These are phyloP conservation scores for Gymnocypris eckloni DNA, from an alignment of 2,797 vertebrate species.

Conservation along the genomic window DNA sequence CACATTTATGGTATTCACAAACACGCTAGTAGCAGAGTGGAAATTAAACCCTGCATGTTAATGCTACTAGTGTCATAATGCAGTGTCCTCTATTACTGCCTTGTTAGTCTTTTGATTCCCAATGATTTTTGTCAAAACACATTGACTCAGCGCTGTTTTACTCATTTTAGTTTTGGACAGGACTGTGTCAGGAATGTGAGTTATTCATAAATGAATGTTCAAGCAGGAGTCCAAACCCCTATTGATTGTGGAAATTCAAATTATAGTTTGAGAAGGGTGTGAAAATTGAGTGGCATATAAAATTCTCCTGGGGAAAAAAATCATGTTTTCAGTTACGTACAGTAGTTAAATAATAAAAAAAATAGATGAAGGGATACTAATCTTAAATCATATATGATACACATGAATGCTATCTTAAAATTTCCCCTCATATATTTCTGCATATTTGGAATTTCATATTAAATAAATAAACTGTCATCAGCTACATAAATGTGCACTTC, in stretches of 20 bases:
- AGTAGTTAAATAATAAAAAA: neutral
- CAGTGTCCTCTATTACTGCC: neutral
- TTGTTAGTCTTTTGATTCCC: conserved; percentile 11
- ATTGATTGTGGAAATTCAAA: neutral
- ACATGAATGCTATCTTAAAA: neutral
- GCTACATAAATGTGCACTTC: neutral
- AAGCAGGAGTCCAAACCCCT: conserved; percentile 3
- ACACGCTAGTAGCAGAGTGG: neutral
- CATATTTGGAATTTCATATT: neutral
- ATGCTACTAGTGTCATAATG: neutral
- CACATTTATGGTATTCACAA: neutral
- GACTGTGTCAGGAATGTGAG: neutral
- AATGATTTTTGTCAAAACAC: conserved; percentile 17
- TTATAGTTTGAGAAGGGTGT: neutral
- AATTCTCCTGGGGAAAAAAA: neutral
- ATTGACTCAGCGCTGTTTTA: neutral
- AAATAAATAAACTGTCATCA: neutral
- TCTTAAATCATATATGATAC: neutral
- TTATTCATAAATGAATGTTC: conserved; percentile 1
- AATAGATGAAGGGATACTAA: too few species aligned
- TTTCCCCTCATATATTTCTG: neutral
- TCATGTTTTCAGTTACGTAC: neutral
- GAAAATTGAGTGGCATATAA: neutral
- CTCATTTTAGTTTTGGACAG: conserved; percentile 21
- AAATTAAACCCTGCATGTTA: conserved; percentile 16